Evolutionary conservation across 2,797 vertebrate species (phyloP).

Genomic region (Sternarchorhynchus goeldii): DNA sequence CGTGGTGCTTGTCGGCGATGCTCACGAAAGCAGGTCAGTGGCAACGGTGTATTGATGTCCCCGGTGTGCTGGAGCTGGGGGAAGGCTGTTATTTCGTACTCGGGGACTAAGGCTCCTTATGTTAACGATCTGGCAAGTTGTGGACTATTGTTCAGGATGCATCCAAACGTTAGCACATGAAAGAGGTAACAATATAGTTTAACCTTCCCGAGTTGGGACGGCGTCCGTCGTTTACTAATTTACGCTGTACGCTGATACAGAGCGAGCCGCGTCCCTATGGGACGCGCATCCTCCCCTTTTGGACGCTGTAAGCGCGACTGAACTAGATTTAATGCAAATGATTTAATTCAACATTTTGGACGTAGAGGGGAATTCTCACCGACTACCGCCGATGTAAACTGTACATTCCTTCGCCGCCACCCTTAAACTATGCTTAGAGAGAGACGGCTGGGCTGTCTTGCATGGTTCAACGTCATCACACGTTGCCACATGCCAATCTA

Average conservation of each 20-base stretch:
- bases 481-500: neutral
- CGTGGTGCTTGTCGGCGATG: constrained; percentile 63
- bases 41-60: neutral
- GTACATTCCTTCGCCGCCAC: neutral
- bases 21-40: constrained; percentile 64
- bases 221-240: constrained; percentile 35
- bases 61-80: neutral
- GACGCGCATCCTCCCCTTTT: neutral
- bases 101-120: neutral
- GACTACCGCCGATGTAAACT: neutral
- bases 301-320: neutral
- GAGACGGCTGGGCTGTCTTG: neutral
- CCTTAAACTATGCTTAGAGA: neutral
- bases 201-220: neutral
- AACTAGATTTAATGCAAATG: neutral
- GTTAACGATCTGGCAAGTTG: neutral
- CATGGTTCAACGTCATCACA: neutral
- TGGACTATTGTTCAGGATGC: neutral
- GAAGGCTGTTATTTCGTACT: neutral
- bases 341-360: neutral
- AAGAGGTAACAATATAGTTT: neutral
- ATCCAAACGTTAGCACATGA: too few relatives aligned
- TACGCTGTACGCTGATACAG: neutral
- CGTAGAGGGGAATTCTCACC: neutral
- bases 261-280: neutral